These are phyloP conservation scores for Schizotus pectinicornis DNA, from an alignment of 2,888 invertebrate genomes.

Conservation along the genomic window DNA sequence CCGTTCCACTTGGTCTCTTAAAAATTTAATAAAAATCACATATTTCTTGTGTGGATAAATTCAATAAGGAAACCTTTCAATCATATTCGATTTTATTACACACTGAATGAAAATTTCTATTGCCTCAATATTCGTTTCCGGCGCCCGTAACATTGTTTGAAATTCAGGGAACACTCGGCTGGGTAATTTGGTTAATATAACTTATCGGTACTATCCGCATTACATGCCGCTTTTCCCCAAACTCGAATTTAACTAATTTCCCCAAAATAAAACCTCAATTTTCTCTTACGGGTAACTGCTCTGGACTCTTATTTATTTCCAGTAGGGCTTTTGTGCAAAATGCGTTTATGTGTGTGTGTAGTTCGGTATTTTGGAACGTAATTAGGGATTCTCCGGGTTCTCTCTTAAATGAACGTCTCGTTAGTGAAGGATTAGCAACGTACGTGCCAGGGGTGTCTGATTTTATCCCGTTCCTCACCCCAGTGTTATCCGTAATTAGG, in stretches of 20 bases:
- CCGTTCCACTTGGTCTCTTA: conserved; percentile 49
- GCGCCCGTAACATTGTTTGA: conserved; percentile 31
- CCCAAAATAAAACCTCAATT: background rate
- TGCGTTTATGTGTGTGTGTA: conserved; percentile 23
- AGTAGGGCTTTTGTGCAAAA: conserved; percentile 8
- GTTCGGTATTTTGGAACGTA: conserved; percentile 41
- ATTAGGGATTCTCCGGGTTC: conserved; percentile 47
- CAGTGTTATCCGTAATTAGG: conserved; percentile 42
- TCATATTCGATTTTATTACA: conserved; percentile 49
- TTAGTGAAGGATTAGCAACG: conserved; percentile 64
- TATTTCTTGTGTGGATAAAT: conserved; percentile 44
- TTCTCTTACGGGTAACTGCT: conserved; percentile 1
- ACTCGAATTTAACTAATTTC: no score
- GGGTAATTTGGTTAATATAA: conserved; percentile 28
- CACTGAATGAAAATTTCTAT: conserved; percentile 42
- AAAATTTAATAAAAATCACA: conserved; percentile 52
- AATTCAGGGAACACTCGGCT: conserved; percentile 30
- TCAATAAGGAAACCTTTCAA: conserved; percentile 49
- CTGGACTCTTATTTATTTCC: conserved; percentile 9
- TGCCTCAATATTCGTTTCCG: conserved; percentile 37
- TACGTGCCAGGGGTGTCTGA: conserved; percentile 58
- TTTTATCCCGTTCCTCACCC: conserved; percentile 41
- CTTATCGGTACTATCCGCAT: conserved; percentile 23
- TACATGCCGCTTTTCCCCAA: background rate
- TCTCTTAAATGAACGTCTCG: conserved; percentile 57